Evolutionary conservation across 2,797 vertebrate genomes (phyloP).

Genomic region (Gadopsis marmoratus): DNA sequence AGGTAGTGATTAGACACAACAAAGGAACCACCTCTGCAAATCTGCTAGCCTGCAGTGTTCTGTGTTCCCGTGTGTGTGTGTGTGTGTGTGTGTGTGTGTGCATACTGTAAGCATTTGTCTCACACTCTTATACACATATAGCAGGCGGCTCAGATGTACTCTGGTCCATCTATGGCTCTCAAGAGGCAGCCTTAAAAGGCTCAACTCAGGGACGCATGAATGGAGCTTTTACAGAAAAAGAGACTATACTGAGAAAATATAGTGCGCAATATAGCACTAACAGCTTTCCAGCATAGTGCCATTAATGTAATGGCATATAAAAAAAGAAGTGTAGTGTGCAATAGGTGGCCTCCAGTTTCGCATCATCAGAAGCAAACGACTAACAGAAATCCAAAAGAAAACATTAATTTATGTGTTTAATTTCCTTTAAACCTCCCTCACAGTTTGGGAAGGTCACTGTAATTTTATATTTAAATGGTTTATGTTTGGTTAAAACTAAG

Average conservation of each 20-base stretch:
- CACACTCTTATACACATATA: conserved; percentile 35
- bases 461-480: conserved; percentile 23
- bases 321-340: conserved; percentile 21
- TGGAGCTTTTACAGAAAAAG: conserved; percentile 40
- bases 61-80: conserved; percentile 26
- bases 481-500: not conserved
- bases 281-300: conserved; percentile 30
- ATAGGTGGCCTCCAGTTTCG: conserved; percentile 29
- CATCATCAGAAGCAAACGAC: conserved; percentile 17
- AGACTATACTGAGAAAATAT: conserved; percentile 36
- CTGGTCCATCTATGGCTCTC: conserved; percentile 60
- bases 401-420: conserved; percentile 3
- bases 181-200: conserved; percentile 62
- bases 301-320: conserved; percentile 22
- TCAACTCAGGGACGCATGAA: conserved; percentile 53
- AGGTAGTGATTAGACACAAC: conserved; percentile 78
- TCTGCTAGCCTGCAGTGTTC: conserved; percentile 39
- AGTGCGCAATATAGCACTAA: conserved; percentile 46
- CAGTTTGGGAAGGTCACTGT: not conserved
- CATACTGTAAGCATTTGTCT: conserved; percentile 21
- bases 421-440: conserved; percentile 4
- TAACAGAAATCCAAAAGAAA: conserved; percentile 23
- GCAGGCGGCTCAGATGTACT: conserved; percentile 57
- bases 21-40: conserved; percentile 74
- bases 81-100: conserved; percentile 17